phyloP scores from a whole-genome alignment of 2,888 invertebrate genomes.

The Neoaliturus tenellus region DNA sequence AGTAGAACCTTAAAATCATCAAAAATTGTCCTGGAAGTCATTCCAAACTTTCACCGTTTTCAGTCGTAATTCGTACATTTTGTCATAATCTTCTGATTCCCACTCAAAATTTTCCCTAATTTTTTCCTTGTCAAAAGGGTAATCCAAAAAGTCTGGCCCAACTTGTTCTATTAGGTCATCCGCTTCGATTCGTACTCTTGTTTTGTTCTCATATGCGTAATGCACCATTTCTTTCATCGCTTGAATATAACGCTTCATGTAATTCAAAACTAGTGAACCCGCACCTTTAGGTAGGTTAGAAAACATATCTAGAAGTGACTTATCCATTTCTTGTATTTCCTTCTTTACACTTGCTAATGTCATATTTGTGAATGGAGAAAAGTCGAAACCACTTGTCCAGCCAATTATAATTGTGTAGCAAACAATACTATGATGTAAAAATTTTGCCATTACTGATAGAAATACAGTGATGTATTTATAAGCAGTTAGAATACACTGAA shows the following conservation, averaged over 20 bases:
- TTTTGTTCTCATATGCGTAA: conserved; percentile 43
- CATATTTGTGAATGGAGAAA: conserved; percentile 42
- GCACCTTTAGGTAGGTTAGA: conserved; percentile 8
- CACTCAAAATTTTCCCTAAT: conserved; percentile 46
- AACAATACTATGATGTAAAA: neutral
- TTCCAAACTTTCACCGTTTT: conserved; percentile 54
- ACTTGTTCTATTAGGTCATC: conserved; percentile 46
- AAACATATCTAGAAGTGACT: conserved; percentile 21
- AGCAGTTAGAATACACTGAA: neutral
- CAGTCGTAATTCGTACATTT: conserved; percentile 38
- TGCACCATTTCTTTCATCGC: conserved; percentile 43
- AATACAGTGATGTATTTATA: neutral
- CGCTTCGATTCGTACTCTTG: conserved; percentile 42
- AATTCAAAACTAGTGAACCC: neutral
- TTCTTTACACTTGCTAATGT: conserved; percentile 9
- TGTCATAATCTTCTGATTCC: conserved; percentile 45
- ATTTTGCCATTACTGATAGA: neutral
- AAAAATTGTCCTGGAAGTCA: conserved; percentile 53
- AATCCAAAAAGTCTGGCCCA: conserved; percentile 44
- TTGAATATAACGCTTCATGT: conserved; percentile 22
- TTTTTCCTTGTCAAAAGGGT: conserved; percentile 29
- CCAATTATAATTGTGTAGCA: neutral
- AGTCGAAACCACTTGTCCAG: neutral
- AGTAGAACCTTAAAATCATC: neutral
- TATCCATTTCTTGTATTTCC: conserved; percentile 33